These are phyloP conservation scores for Micrastur ruficollis DNA, from an alignment of 2,797 vertebrate species.

Conservation along the genomic window DNA sequence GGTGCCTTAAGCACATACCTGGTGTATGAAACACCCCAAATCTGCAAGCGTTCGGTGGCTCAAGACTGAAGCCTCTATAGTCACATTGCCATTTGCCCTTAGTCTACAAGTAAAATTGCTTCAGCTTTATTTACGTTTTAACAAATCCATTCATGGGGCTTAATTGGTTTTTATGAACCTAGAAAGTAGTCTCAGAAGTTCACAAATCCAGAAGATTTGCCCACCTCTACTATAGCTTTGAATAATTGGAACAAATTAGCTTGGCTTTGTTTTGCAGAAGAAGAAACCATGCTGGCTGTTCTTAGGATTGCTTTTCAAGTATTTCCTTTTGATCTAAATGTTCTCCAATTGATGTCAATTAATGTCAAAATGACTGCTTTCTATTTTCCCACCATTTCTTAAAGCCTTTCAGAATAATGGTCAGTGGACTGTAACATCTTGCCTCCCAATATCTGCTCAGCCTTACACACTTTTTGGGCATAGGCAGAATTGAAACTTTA, in stretches of 20 bases:
- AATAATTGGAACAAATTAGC: slow-evolving; percentile 35
- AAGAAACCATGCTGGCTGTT: background rate
- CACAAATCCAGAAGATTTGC: background rate
- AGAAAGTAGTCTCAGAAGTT: background rate
- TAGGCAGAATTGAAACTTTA: background rate
- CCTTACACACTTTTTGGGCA: background rate
- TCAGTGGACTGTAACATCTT: slow-evolving; percentile 2
- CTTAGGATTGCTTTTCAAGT: slow-evolving; percentile 11
- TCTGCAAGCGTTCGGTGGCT: background rate
- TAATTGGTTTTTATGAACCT: background rate
- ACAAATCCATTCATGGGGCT: background rate
- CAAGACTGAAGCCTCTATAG: background rate
- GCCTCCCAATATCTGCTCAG: background rate
- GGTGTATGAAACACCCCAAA: background rate
- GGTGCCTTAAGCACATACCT: background rate
- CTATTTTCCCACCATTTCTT: slow-evolving; percentile 23
- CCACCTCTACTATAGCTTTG: background rate
- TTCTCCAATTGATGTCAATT: slow-evolving; percentile 57
- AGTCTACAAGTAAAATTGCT: background rate
- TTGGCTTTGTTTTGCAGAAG: background rate
- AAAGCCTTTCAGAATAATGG: background rate
- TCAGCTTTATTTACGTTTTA: background rate
- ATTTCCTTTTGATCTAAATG: slow-evolving; percentile 66
- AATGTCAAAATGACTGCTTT: slow-evolving; percentile 62
- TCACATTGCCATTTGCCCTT: background rate